These are phyloP conservation scores for Phataginus tricuspis DNA, from an alignment of 2,797 vertebrate genomes.

Conservation along the genomic window DNA sequence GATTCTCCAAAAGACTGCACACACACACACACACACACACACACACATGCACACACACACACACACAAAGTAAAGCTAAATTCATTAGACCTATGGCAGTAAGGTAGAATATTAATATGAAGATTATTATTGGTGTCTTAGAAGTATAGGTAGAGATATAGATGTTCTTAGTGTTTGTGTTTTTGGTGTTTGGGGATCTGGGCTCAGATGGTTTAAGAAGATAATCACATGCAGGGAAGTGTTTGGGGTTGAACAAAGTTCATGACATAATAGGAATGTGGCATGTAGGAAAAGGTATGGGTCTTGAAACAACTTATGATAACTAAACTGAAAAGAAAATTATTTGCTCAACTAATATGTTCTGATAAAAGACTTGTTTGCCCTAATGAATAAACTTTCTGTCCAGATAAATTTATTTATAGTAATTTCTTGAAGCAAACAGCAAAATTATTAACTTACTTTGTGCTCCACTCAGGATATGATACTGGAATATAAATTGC, in stretches of 20 bases:
- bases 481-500: not conserved
- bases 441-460: not conserved
- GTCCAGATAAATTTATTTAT: slow-evolving; percentile 20
- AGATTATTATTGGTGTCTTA: not conserved
- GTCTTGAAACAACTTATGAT: not conserved
- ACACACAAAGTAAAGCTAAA: not conserved
- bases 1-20: not conserved
- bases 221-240: not conserved
- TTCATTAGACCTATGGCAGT: not conserved
- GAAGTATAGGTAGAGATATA: not conserved
- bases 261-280: not conserved
- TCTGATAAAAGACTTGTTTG: not conserved
- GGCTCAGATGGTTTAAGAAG: not conserved
- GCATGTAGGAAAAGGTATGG: not conserved
- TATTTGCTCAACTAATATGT: not conserved
- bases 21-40: too few relatives aligned
- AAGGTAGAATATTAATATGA: not conserved
- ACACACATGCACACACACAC: not conserved
- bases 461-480: not conserved
- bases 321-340: not conserved
- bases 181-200: not conserved
- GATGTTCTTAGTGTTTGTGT: not conserved
- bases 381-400: not conserved
- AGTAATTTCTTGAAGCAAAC: slow-evolving; percentile 18
- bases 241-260: not conserved